Base-by-base conservation (phyloP, 23 tunicate genomes). In the Ciona savignyi region DNA sequence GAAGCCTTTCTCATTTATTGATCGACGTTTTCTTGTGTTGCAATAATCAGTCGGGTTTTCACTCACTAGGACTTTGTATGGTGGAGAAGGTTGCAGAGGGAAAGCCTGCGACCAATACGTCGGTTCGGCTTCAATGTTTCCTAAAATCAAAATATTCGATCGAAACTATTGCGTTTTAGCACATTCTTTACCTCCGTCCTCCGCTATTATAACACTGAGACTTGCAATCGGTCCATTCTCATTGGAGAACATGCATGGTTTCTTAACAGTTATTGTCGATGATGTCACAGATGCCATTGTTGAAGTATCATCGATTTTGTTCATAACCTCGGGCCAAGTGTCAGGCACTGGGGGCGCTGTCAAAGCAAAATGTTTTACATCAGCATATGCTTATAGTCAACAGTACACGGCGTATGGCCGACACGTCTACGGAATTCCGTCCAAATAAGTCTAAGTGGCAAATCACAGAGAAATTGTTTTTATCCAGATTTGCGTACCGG, bases 171-270 rank as follows among this genome's bases (percentile, higher is more conserved):
- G 56, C 56, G 11, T 9, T 15, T 6, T 6, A 6, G 15, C 9
- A 9, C 15, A 6, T 42, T 6, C 9, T 15, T 15, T 42, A 42
- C 56, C 56, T 70, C 81, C 85, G 27, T 86, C 93, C 31, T 86
- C 77, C 1, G 72, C 93, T 25, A 86, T 81, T 25, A 86, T 74
- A n/a, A 86, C 81, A 56, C 75, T 75, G 32, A 86, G 67, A 29
- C 60, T 69, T 30, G 72, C 63, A 0, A 86, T 1, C 34, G 85
- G 85, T 51, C 93, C 93, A 34, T 86, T 73, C 11, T 25, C 85
- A 25, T 86, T 77, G 6, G 93, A 86, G 60, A 86, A 86, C 65
- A 86, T 76, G 33, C 89, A 76, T 51, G 80, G 78, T 30, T 34
- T 30, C 48, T 31, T 34, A 19, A 86, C 66, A 4, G 68, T 65